Percentiles rank a stretch among this genome's conserved stretches.
These are phyloP conservation scores for Drosophila rubida DNA, from an alignment of 2,888 invertebrate genomes.

Conservation along the genomic window DNA sequence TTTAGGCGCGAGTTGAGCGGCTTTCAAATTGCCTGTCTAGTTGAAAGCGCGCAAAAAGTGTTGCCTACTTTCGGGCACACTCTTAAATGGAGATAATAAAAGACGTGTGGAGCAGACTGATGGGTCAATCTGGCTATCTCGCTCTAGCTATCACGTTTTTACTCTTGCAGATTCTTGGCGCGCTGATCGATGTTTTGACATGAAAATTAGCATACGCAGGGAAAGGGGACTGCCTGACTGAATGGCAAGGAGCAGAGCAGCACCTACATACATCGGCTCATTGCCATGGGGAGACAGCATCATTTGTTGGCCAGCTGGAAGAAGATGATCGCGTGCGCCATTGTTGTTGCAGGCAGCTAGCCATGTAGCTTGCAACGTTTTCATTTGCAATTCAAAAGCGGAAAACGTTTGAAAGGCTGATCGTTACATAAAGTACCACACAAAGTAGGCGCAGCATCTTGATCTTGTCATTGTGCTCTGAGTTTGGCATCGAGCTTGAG, in stretches of 20 bases:
- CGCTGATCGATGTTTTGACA: conserved; percentile 76
- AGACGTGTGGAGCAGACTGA: not conserved
- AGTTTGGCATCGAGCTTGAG: too few relatives aligned
- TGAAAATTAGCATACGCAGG: conserved; percentile 76
- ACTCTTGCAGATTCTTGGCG: not conserved
- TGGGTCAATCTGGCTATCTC: not conserved
- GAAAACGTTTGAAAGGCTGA: conserved; percentile 54
- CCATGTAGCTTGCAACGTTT: conserved; percentile 38
- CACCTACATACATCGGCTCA: not conserved
- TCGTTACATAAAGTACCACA: conserved; percentile 74
- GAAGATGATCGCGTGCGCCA: conserved; percentile 55
- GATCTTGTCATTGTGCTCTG: conserved; percentile 51
- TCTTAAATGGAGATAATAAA: conserved; percentile 6
- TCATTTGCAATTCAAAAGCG: conserved; percentile 66
- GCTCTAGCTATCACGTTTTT: not conserved
- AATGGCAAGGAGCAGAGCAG: conserved; percentile 19
- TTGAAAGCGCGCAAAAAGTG: conserved; percentile 13
- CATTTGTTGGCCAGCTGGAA: conserved; percentile 36
- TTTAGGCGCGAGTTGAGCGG: conserved; percentile 51
- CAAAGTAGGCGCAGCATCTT: conserved; percentile 57
- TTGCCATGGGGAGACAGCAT: conserved; percentile 36
- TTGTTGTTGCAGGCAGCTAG: conserved; percentile 39
- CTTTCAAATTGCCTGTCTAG: conserved; percentile 47
- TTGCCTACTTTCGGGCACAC: conserved; percentile 40
- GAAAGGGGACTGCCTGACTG: conserved; percentile 11